These are phyloP conservation scores for Myotis vivesi DNA, from an alignment of 2,797 vertebrate species.

Conservation along the genomic window DNA sequence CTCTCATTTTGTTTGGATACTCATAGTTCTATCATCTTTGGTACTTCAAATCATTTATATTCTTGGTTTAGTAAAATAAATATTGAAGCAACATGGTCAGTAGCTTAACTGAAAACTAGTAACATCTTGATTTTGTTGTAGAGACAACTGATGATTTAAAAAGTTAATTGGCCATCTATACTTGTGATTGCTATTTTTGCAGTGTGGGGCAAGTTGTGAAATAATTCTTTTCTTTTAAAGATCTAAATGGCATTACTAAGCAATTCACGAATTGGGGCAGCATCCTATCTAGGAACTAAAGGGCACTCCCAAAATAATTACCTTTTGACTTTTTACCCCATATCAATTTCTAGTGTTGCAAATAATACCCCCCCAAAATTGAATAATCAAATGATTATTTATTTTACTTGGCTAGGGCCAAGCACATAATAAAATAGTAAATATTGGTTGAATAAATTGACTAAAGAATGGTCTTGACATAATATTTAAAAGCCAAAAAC, in stretches of 20 bases:
- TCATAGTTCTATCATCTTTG: conserved; percentile 12
- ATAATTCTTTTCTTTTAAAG: neutral
- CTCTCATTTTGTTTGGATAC: conserved; percentile 27
- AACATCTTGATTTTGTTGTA: conserved; percentile 41
- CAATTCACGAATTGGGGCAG: neutral
- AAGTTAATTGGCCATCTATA: neutral
- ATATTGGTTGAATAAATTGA: conserved; percentile 42
- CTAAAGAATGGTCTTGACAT: neutral
- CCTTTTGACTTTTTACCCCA: neutral
- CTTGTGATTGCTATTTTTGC: conserved; percentile 49
- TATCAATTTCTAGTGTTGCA: conserved; percentile 21
- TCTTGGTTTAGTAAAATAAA: conserved; percentile 35
- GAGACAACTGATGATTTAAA: conserved; percentile 11
- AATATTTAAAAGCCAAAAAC: conserved; percentile 42
- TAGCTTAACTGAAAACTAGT: conserved; percentile 4
- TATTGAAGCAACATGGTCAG: neutral
- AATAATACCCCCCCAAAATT: neutral
- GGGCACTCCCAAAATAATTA: neutral
- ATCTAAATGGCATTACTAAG: neutral
- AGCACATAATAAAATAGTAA: conserved; percentile 7
- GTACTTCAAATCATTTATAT: conserved; percentile 32
- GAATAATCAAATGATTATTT: neutral
- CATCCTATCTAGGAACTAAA: neutral
- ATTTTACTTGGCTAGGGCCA: neutral
- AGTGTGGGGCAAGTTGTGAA: conserved; percentile 20